Conservation (phyloP, 2,888 invertebrate genomes). For the Meloe dianella region DNA sequence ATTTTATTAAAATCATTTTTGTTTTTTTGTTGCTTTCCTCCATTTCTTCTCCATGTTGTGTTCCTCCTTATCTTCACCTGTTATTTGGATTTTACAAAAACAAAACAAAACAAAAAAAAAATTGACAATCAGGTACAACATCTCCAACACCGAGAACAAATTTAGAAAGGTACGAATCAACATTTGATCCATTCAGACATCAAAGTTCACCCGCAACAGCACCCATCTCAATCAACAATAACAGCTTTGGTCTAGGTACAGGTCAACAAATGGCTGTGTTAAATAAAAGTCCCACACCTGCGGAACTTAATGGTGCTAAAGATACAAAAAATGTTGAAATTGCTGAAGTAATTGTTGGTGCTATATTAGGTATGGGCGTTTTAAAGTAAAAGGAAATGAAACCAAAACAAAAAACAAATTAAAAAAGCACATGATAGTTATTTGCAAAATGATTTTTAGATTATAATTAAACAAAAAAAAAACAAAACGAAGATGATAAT, state of each 20-base stretch:
- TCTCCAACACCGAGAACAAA: slow-evolving; percentile 72
- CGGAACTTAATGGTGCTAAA: slow-evolving; percentile 73
- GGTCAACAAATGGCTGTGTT: slow-evolving; percentile 75
- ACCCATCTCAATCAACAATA: slow-evolving; percentile 82
- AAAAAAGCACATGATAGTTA: background rate
- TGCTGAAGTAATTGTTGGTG: slow-evolving; percentile 94
- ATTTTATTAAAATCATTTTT: background rate
- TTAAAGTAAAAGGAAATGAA: slow-evolving; percentile 19
- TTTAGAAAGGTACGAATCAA: slow-evolving; percentile 74
- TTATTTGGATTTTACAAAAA: background rate
- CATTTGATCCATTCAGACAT: slow-evolving; percentile 78
- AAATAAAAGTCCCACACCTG: slow-evolving; percentile 83
- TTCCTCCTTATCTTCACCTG: background rate
- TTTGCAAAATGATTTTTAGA: too few relatives aligned
- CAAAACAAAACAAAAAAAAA: background rate
- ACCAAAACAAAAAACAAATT: background rate
- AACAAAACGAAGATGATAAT: background rate
- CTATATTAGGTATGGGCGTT: slow-evolving; percentile 78
- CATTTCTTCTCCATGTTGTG: background rate
- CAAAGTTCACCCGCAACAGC: slow-evolving; percentile 75
- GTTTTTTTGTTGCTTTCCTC: background rate
- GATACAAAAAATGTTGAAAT: slow-evolving; percentile 93
- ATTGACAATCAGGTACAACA: slow-evolving; percentile 63
- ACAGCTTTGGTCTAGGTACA: slow-evolving; percentile 86
- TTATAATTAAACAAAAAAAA: too few relatives aligned